Base-by-base conservation (phyloP, 2,113 vertebrate genomes). In the Chionomys nivalis region DNA sequence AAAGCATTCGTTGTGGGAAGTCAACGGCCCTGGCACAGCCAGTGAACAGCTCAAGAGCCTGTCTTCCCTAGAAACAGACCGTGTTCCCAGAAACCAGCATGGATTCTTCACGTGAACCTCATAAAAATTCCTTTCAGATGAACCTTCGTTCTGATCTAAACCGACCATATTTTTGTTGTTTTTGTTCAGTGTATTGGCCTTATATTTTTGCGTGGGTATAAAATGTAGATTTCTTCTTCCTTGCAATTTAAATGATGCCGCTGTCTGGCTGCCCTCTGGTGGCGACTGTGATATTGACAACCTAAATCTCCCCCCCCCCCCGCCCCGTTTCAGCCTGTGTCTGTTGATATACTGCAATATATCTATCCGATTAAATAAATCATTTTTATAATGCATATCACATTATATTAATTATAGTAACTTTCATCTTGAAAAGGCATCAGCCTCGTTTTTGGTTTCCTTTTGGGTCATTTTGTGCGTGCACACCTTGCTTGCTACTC, bases 1-100 rank as follows among this genome's bases (percentile, higher is more conserved):
- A 0, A 99, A 99, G 97, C 97, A 98, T 89, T 99, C 99, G 0
- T 98, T 99, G 75, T 98, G 99, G 98, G 99, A 99, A 96, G 98
- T 99, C 76, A 99, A 98, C 97, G 99, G 99, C 88, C 99, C 99
- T 0, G 98, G 99, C 72, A 99, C 99, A 0, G 98, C 98, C 49
- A 99, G 99, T 0, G 99, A 99, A 82, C 98, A 98, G 89, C 96
- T 98, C 31, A 98, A 97, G 86, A 97, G 92, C 0, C 39, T 23
- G 0, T 89, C 93, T 42, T 95, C 90, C 39, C 94, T 93, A 91
- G 99, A 99, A 93, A 98, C 98, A 6, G 94, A 21, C 9, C 33
- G 12, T 70, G 94, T 70, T 78, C n/a, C 78, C 68, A 83, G 66
- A 76, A 47, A 66, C 55, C 82, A 73, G 31, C 23, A 24, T 6